phyloP scores from a whole-genome alignment of 23 tunicate species.

The Aplidium turbinatum region DNA sequence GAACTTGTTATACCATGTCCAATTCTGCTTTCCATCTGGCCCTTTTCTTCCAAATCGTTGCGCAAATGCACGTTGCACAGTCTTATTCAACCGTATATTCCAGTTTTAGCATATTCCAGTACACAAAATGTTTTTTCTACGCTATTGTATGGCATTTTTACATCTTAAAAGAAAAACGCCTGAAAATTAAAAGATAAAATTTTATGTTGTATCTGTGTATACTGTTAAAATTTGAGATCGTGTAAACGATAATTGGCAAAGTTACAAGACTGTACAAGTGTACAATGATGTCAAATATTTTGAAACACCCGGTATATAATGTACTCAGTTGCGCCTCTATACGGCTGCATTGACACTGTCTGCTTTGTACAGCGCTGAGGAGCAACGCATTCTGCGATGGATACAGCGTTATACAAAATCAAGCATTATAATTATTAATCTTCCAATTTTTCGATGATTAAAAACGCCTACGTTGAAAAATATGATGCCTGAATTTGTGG shows the following conservation, averaged over 20 bases:
- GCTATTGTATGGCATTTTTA: slow-evolving; percentile 27
- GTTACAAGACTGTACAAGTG: background rate
- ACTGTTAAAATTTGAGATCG: background rate
- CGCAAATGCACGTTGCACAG: slow-evolving; percentile 22
- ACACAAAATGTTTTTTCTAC: slow-evolving; percentile 25
- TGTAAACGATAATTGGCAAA: background rate
- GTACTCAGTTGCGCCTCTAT: too few species aligned
- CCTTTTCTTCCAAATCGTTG: slow-evolving; percentile 2
- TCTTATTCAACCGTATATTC: background rate
- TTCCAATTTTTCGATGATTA: too few species aligned
- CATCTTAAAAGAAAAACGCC: background rate
- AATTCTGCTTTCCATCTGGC: slow-evolving; percentile 13
- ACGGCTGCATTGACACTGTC: too few species aligned
- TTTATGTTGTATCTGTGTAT: slow-evolving; percentile 3
- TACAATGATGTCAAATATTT: slow-evolving; percentile 2
- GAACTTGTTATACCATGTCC: slow-evolving; percentile 19
- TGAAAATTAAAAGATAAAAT: slow-evolving; percentile 9
- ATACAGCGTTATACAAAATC: too few species aligned
- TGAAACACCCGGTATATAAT: slow-evolving; percentile 2
- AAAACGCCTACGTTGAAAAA: too few species aligned
- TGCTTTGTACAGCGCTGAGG: too few species aligned
- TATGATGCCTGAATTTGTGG: too few species aligned
- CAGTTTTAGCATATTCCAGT: slow-evolving; percentile 21
- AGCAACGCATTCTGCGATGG: too few species aligned
- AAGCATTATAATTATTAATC: too few species aligned